Evolutionary conservation across 2,113 vertebrate species (phyloP).

Genomic region (Cyprinodon tularosa): DNA sequence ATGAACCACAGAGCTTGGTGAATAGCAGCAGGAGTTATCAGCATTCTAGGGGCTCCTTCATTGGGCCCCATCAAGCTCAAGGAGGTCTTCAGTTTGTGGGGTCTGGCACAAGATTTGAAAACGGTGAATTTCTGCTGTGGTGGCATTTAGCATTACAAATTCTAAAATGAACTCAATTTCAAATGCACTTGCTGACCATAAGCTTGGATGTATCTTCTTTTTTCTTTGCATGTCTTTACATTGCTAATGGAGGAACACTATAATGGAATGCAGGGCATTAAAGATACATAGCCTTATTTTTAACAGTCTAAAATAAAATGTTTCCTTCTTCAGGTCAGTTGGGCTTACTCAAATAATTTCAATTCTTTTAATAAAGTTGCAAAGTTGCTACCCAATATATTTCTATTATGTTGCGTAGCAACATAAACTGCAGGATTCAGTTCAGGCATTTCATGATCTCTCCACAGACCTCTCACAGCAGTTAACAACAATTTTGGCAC

Average conservation of each 20-base stretch:
- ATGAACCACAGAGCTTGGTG: constrained; percentile 67
- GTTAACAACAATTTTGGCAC: no score
- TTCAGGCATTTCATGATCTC: no score
- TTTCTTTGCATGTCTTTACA: not conserved
- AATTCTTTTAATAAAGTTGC: no score
- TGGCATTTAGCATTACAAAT: constrained; percentile 21
- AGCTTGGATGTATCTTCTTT: constrained; percentile 15
- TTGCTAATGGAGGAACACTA: not conserved
- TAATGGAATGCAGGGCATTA: no score
- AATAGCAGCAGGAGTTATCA: constrained; percentile 68
- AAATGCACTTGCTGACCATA: constrained; percentile 28
- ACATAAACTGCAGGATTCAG: no score
- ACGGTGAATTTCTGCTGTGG: constrained; percentile 49
- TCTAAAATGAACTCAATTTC: constrained; percentile 10
- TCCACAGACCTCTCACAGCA: no score
- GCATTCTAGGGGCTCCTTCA: constrained; percentile 71
- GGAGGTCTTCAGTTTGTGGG: constrained; percentile 48
- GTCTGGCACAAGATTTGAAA: constrained; percentile 50
- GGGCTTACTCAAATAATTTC: no score
- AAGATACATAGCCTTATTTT: no score
- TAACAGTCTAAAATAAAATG: no score
- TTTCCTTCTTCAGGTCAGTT: no score
- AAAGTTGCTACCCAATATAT: no score
- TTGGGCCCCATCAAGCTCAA: constrained; percentile 60
- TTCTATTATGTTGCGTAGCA: no score